Evolutionary conservation across 2,888 invertebrate species (phyloP), one percentile per base, ranked within the genome.

Genomic region (Acrocyrtus sp.): DNA sequence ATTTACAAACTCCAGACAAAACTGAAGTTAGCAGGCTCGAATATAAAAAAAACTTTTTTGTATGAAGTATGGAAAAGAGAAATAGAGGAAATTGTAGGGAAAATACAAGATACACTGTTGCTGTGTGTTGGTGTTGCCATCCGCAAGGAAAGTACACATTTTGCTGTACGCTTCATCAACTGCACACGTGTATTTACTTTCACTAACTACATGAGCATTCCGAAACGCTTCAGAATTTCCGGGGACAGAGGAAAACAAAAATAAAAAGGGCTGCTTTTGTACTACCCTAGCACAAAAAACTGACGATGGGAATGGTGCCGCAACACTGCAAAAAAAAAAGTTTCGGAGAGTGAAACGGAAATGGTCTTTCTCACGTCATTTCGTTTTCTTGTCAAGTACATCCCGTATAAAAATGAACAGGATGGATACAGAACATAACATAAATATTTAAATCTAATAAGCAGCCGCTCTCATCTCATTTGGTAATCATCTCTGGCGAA

Each of bases 291-390:
- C n/a, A n/a, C n/a, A n/a, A n/a, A n/a, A n/a, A n/a, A n/a, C n/a
- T n/a, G n/a, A n/a, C n/a, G n/a, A n/a, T n/a, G n/a, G n/a, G n/a
- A n/a, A n/a, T n/a, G n/a, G n/a, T n/a, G n/a, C n/a, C n/a, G n/a
- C n/a, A n/a, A n/a, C n/a, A n/a, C n/a, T n/a, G n/a, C n/a, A n/a
- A n/a, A n/a, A n/a, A n/a, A n/a, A n/a, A n/a, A n/a, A n/a, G n/a
- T n/a, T n/a, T n/a, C n/a, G n/a, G n/a, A n/a, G n/a, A n/a, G n/a
- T n/a, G n/a, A n/a, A 50, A 39, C 66, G 57, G 67, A 60, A 58
- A 67, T 67, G 58, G 67, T 53, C 67, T 58, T 58, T 67, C 29
- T 26, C 67, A 67, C 53, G 53, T 53, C 53, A 53, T 53, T 29
- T 29, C 27, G 24, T 29, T 29, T 53, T 53, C 29, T 34, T 34